Base-by-base conservation (phyloP, 2,888 invertebrate species). In the Pachymerium ferrugineum region DNA sequence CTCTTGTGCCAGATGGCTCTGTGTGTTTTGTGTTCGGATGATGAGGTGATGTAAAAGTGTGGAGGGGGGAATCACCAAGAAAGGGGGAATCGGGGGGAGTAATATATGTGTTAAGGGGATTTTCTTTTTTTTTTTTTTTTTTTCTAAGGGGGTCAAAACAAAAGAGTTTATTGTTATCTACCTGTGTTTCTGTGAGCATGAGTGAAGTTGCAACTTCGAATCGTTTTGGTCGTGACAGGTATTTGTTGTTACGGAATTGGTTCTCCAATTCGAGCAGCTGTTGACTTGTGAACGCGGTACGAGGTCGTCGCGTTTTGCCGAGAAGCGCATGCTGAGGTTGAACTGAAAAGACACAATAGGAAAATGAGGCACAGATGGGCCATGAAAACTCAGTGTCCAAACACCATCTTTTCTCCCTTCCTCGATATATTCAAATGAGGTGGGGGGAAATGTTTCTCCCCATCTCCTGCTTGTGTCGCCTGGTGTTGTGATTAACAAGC, bases 191-290 rank as follows among this genome's bases (percentile, higher is more conserved):
- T 0, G 97, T 97, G 54, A 99, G 88, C 92, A 96, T 94, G 75
- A 99, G 85, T 73, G 94, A 94, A 74, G 97, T 98, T 67, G 99
- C 99, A 71, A 99, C 97, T 83, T 99, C 98, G 83, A 97, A 99
- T 80, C 99, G 87, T 84, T 98, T 97, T 22, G 99, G 98, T 78
- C 99, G 86, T 33, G 97, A 98, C 67, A 99, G 88, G 86, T 99
- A 99, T 85, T 99, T 99, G 87, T 97, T 99, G 87, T 97, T 94
- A 76, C 95, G 89, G 86, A 99, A 99, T 85, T 99, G 98, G 83
- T 97, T 93, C 85, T 99, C 99, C 80, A 99, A 85, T 83, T 99
- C 98, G 78, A 99, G 86, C 22, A 99, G 88, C 81, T 99, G 99
- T 81, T 99, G 98, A 16, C 91, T 93, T 1, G 98, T 99, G 86